Evolutionary conservation across 2,797 vertebrate species (phyloP).

Genomic region (Pipistrellus pipistrellus): DNA sequence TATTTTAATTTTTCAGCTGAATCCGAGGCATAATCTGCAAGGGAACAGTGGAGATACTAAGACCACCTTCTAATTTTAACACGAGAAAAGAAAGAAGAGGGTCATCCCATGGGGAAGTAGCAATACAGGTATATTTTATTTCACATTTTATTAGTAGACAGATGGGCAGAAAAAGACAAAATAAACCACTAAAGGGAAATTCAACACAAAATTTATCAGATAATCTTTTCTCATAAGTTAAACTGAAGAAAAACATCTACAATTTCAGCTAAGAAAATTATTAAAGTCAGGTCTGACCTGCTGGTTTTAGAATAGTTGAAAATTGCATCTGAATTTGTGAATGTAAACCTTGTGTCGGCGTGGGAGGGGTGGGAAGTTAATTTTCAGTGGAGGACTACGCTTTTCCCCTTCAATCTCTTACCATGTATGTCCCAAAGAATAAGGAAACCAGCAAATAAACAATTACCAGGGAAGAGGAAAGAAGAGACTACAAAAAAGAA

Average conservation of each 20-base stretch:
- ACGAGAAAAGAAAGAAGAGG: background rate
- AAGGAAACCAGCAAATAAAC: conserved; percentile 86
- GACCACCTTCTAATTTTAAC: conserved; percentile 55
- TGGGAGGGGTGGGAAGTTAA: conserved; percentile 61
- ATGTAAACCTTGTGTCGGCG: conserved; percentile 86
- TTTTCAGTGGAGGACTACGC: conserved; percentile 81
- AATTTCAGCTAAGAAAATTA: conserved; percentile 87
- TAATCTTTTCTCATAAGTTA: conserved; percentile 88
- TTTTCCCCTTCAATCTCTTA: conserved; percentile 80
- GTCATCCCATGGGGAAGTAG: conserved; percentile 79
- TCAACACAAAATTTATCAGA: conserved; percentile 90
- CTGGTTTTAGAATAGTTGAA: conserved; percentile 89
- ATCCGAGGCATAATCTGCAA: background rate
- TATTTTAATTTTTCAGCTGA: background rate
- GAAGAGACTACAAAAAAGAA: conserved; percentile 38
- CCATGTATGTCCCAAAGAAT: conserved; percentile 59
- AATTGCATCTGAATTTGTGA: conserved; percentile 87
- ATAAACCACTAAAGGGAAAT: conserved; percentile 87
- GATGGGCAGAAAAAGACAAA: conserved; percentile 91
- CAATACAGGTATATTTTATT: conserved; percentile 84
- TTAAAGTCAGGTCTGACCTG: conserved; percentile 86
- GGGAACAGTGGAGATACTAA: conserved; percentile 13
- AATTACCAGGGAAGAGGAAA: conserved; percentile 61
- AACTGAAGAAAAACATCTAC: conserved; percentile 85
- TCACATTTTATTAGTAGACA: conserved; percentile 92